These are phyloP conservation scores for Xyrauchen texanus DNA, from an alignment of 2,113 vertebrate genomes.

Conservation along the genomic window DNA sequence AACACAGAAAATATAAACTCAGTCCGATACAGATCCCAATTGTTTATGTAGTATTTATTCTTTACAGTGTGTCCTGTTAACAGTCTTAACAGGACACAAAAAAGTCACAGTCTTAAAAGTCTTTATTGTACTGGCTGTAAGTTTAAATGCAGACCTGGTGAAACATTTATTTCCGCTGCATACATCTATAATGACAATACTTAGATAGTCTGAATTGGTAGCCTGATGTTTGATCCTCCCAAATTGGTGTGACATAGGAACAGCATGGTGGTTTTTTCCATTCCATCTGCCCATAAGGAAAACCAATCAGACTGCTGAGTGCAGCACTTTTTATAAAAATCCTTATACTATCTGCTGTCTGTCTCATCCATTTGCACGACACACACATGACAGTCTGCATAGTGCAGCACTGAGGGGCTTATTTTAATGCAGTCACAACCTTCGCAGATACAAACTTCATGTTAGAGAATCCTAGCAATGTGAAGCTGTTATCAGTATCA, in stretches of 20 bases:
- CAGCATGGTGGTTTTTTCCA: not conserved
- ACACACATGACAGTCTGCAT: not conserved
- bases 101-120: too few relatives aligned
- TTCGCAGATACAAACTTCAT: conserved; percentile 33
- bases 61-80: too few relatives aligned
- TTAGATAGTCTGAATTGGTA: not conserved
- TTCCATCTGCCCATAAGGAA: conserved; percentile 53
- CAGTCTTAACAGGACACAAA: too few relatives aligned
- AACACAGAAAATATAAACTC: too few relatives aligned
- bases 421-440: conserved; percentile 49
- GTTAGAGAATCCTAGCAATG: conserved; percentile 51
- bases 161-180: too few relatives aligned
- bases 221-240: not conserved
- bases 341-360: conserved; percentile 49
- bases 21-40: too few relatives aligned
- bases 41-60: too few relatives aligned
- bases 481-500: conserved; percentile 54
- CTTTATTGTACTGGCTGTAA: too few relatives aligned
- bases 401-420: conserved; percentile 14
- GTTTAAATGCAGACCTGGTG: too few relatives aligned
- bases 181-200: too few relatives aligned
- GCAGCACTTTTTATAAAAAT: conserved; percentile 74
- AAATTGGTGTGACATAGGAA: conserved; percentile 14
- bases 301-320: conserved; percentile 60
- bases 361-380: not conserved